These are phyloP conservation scores for Drosophila navojoa DNA, from an alignment of 1,140 invertebrate species.

Conservation along the genomic window DNA sequence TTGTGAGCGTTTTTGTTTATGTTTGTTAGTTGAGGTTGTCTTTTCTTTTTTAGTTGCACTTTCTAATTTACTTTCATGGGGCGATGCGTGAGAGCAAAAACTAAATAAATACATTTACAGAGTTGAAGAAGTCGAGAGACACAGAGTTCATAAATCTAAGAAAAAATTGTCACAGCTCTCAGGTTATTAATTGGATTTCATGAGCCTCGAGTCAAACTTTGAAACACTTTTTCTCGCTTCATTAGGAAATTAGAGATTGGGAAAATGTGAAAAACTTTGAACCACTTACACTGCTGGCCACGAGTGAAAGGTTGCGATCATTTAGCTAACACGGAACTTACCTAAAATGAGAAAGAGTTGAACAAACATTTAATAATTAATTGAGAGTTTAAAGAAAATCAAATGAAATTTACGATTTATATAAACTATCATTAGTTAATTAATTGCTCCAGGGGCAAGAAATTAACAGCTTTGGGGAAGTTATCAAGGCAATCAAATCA, in stretches of 20 bases:
- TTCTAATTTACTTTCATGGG: constrained; percentile 29
- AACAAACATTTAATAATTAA: constrained; percentile 45
- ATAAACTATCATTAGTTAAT: constrained; percentile 43
- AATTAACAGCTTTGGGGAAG: constrained; percentile 1
- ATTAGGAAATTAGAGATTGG: constrained; percentile 18
- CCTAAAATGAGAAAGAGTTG: constrained; percentile 65
- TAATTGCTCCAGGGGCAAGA: constrained; percentile 7
- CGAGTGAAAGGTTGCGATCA: constrained; percentile 38
- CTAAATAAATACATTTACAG: no score
- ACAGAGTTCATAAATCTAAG: constrained; percentile 17
- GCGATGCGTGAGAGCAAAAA: constrained; percentile 4
- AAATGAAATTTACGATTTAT: constrained; percentile 22
- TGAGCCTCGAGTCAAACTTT: not conserved
- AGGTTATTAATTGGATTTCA: constrained; percentile 27
- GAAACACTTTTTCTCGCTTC: not conserved
- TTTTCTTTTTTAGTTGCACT: constrained; percentile 37
- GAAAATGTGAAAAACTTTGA: constrained; percentile 10
- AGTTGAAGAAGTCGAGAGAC: not conserved
- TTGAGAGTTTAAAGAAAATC: constrained; percentile 25
- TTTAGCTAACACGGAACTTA: constrained; percentile 44
- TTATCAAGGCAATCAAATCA: constrained; percentile 18
- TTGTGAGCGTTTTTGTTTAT: constrained; percentile 22
- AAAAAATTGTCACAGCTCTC: constrained; percentile 38
- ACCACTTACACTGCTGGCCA: constrained; percentile 18
- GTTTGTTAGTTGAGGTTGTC: constrained; percentile 20